Conservation (phyloP, 2,797 vertebrate genomes). For the Thunnus albacares region DNA sequence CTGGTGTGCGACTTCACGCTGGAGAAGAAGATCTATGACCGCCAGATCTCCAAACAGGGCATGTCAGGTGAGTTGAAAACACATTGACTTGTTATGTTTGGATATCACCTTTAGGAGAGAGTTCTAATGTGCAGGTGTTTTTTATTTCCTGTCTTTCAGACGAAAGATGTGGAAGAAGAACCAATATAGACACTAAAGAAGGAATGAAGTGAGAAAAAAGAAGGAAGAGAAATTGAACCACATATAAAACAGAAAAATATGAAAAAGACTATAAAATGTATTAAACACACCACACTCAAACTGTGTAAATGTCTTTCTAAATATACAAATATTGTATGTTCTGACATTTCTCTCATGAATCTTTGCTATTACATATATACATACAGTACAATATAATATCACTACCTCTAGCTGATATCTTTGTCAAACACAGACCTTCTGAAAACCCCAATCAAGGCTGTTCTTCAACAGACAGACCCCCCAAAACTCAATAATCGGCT, state of each 20-base stretch:
- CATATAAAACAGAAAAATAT: not conserved
- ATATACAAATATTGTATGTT: not conserved
- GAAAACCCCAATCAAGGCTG: not conserved
- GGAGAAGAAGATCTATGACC: slow-evolving; percentile 99
- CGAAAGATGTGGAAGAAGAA: not conserved
- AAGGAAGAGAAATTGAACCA: not conserved
- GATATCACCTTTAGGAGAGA: not conserved
- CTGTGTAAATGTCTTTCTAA: not conserved
- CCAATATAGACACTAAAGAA: not conserved
- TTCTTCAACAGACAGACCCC: slow-evolving; percentile 1
- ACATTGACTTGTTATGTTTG: not conserved
- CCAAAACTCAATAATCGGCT: slow-evolving; percentile 14
- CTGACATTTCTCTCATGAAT: too few species aligned
- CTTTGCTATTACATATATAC: too few species aligned
- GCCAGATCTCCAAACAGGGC: slow-evolving; percentile 98
- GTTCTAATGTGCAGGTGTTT: not conserved
- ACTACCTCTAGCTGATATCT: not conserved
- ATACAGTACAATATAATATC: too few species aligned
- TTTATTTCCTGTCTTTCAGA: not conserved
- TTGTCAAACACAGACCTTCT: slow-evolving; percentile 1
- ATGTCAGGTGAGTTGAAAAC: slow-evolving; percentile 92
- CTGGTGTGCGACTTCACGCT: slow-evolving; percentile 97
- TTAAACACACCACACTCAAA: not conserved
- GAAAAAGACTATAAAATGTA: not conserved
- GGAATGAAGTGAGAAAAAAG: not conserved